Evolutionary conservation across 2,888 invertebrate species (phyloP).

Genomic region (Thysanoteuthis rhombus): DNA sequence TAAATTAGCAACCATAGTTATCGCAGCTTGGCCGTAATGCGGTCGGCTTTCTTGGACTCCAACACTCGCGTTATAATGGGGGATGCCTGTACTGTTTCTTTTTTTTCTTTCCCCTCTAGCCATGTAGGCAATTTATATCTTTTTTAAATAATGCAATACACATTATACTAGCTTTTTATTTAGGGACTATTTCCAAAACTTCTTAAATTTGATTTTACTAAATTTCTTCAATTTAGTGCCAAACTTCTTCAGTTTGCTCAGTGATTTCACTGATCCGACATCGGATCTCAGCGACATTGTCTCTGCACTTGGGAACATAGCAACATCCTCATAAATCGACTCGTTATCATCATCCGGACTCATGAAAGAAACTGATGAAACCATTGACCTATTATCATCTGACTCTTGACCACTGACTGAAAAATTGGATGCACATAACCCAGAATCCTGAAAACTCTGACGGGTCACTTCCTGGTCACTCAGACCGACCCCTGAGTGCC

Average conservation of each 20-base stretch:
- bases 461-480: neutral
- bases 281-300: neutral
- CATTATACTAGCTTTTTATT: neutral
- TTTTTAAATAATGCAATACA: no score
- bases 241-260: neutral
- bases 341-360: neutral
- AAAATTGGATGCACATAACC: neutral
- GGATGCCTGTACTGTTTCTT: no score
- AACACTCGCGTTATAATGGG: no score
- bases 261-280: neutral
- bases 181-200: slow-evolving; percentile 14
- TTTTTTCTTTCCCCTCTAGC: no score
- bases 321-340: slow-evolving; percentile 18
- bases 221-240: slow-evolving; percentile 22
- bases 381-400: neutral
- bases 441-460: slow-evolving; percentile 20
- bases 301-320: neutral
- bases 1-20: no score
- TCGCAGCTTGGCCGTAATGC: no score
- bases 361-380: neutral
- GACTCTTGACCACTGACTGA: neutral
- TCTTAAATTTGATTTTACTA: neutral
- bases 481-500: neutral
- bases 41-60: no score
- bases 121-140: no score